These are phyloP conservation scores for Parnassius mnemosyne DNA, from an alignment of 2,888 invertebrate genomes.

Conservation along the genomic window DNA sequence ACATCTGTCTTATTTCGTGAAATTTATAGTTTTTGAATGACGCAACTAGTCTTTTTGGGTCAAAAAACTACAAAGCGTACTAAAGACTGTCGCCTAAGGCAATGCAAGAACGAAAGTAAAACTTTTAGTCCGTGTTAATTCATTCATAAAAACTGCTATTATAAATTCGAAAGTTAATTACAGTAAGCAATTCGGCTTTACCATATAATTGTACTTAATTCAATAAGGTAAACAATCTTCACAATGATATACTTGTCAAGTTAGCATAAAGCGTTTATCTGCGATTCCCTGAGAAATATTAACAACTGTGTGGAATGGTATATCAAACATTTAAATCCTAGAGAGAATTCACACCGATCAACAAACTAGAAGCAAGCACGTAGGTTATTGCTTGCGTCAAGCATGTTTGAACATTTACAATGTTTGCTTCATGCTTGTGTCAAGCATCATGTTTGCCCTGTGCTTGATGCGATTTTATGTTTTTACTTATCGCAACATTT, in stretches of 20 bases:
- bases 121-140: constrained; percentile 29
- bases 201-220: constrained; percentile 21
- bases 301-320: too few relatives aligned
- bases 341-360: too few relatives aligned
- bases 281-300: constrained; percentile 12
- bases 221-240: constrained; percentile 26
- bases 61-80: not conserved
- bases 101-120: constrained; percentile 33
- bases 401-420: not conserved
- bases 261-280: constrained; percentile 22
- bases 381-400: not conserved
- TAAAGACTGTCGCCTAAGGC: constrained; percentile 17
- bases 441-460: too few relatives aligned
- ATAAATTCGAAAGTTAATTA: constrained; percentile 35
- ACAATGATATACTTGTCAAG: constrained; percentile 13
- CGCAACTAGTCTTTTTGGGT: not conserved
- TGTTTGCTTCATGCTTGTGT: too few relatives aligned
- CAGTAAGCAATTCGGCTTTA: constrained; percentile 19
- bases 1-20: too few relatives aligned
- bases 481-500: too few relatives aligned
- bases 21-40: not conserved
- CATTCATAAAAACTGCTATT: constrained; percentile 31
- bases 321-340: too few relatives aligned
- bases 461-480: too few relatives aligned
- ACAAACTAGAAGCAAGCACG: too few relatives aligned